These are phyloP conservation scores for Macaria liturata DNA, from an alignment of 2,888 invertebrate species.

Conservation along the genomic window DNA sequence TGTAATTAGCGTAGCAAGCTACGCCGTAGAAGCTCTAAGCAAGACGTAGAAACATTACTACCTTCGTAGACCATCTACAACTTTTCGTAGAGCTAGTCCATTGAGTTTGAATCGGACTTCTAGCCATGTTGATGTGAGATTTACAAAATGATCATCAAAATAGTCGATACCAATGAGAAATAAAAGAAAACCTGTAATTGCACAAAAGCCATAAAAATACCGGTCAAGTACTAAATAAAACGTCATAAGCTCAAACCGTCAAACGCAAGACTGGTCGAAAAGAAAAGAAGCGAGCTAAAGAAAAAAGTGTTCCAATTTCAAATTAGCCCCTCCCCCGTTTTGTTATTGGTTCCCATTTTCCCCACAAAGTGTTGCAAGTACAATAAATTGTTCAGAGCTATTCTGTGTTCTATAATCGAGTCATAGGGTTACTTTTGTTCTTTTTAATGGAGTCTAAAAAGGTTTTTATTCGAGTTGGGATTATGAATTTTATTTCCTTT, in stretches of 20 bases:
- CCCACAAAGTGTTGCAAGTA: slow-evolving; percentile 41
- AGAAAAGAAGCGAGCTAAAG: slow-evolving; percentile 55
- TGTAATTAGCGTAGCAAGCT: not conserved
- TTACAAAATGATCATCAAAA: too few relatives aligned
- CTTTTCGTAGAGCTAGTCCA: slow-evolving; percentile 1
- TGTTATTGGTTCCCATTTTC: slow-evolving; percentile 66
- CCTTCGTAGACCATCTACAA: slow-evolving; percentile 15
- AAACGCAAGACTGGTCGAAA: slow-evolving; percentile 51
- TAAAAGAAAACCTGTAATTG: slow-evolving; percentile 14
- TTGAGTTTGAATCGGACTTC: too few relatives aligned
- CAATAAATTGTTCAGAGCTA: slow-evolving; percentile 5
- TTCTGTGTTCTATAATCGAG: slow-evolving; percentile 11
- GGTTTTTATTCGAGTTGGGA: slow-evolving; percentile 32
- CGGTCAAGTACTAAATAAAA: slow-evolving; percentile 19
- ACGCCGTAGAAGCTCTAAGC: not conserved
- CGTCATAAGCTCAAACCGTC: slow-evolving; percentile 36
- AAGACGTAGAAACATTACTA: too few relatives aligned
- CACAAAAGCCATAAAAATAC: slow-evolving; percentile 14
- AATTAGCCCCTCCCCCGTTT: slow-evolving; percentile 74
- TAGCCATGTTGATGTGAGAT: too few relatives aligned
- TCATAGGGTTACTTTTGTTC: slow-evolving; percentile 20
- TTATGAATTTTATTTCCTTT: slow-evolving; percentile 56
- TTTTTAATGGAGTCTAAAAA: slow-evolving; percentile 11
- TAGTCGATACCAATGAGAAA: not conserved
- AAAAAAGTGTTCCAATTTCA: slow-evolving; percentile 75